phyloP scores from a whole-genome alignment of 2,113 vertebrate genomes.

The Festucalex cinctus region DNA sequence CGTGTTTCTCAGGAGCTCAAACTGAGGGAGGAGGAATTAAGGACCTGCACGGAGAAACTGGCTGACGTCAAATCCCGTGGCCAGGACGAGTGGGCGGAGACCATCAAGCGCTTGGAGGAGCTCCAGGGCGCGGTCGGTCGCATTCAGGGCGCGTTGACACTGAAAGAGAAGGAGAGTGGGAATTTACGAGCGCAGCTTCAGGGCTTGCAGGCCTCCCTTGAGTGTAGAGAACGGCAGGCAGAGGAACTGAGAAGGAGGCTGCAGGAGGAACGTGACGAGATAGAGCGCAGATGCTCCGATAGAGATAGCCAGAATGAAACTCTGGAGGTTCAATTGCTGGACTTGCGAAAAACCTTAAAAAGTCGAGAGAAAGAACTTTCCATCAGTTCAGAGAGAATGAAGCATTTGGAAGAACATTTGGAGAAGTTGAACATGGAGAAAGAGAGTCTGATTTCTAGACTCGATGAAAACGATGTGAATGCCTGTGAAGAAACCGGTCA shows the following conservation, averaged over 20 bases:
- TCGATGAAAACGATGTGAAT: conserved; percentile 56
- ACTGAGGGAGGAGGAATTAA: conserved; percentile 70
- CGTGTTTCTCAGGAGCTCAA: conserved; percentile 71
- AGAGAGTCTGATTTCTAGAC: conserved; percentile 59
- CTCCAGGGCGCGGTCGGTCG: conserved; percentile 63
- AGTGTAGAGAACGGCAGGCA: conserved; percentile 68
- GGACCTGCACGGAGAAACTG: conserved; percentile 65
- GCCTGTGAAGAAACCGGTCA: conserved; percentile 48
- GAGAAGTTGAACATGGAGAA: conserved; percentile 71
- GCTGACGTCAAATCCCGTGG: conserved; percentile 49
- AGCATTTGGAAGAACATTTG: conserved; percentile 75
- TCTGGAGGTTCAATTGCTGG: conserved; percentile 63
- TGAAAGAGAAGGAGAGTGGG: conserved; percentile 76
- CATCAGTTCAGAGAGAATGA: conserved; percentile 71
- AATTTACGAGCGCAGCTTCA: conserved; percentile 79
- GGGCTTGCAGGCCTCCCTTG: conserved; percentile 67
- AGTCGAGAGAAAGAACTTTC: conserved; percentile 70
- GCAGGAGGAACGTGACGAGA: conserved; percentile 65
- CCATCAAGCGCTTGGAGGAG: conserved; percentile 64
- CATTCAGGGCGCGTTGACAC: conserved; percentile 71
- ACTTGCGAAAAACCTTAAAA: conserved; percentile 68
- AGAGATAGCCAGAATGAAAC: conserved; percentile 57
- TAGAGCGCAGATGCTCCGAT: conserved; percentile 53
- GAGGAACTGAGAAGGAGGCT: conserved; percentile 64
- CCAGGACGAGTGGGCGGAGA: conserved; percentile 61